Evolutionary conservation across 1,140 invertebrate species (phyloP), one percentile per base, ranked within the genome.

Genomic region (Phortica variegata): DNA sequence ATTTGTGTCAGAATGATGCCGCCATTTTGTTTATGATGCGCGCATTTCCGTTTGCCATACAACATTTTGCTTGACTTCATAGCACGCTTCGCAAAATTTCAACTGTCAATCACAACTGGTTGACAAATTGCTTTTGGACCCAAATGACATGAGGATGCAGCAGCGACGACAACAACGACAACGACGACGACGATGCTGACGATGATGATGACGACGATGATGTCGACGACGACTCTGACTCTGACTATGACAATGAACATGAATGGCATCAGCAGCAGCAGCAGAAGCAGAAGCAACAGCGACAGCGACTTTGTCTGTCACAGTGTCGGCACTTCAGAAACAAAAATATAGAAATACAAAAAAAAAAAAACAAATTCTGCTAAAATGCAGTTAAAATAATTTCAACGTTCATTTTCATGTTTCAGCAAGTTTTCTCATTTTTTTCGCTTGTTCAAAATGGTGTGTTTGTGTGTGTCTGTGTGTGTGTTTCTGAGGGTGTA

Each of bases 61-160:
- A 8, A 13, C 13, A n/a, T 34, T 9, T 34, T 9, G 8, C 13
- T 34, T 34, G 32, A 32, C 37, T 57, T 59, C 43, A 38, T 58
- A 53, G 56, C 29, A 57, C 51, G 38, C 47, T 38, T 19, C 57
- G 51, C 51, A 41, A 57, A 48, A 54, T 51, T 61, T 62, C 50
- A 54, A 54, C 63, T 68, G 63, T 61, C 63, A 68, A 68, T 68
- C 63, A 68, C 63, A 68, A 68, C 60, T 60, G 63, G 39, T 60
- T 68, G 63, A 68, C 63, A 68, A 68, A 68, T 68, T 68, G 65
- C 60, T 68, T 69, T 68, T 63, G 60, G 62, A 62, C 60, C 47
- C 54, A 49, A 49, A 48, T 63, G 63, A 63, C 56, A 49, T 58
- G 60, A 52, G 68, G 60, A 66, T n/a, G 23, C 62, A 66, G 59